Evolutionary conservation across 2,888 invertebrate species (phyloP).

Genomic region (Rotaria socialis): DNA sequence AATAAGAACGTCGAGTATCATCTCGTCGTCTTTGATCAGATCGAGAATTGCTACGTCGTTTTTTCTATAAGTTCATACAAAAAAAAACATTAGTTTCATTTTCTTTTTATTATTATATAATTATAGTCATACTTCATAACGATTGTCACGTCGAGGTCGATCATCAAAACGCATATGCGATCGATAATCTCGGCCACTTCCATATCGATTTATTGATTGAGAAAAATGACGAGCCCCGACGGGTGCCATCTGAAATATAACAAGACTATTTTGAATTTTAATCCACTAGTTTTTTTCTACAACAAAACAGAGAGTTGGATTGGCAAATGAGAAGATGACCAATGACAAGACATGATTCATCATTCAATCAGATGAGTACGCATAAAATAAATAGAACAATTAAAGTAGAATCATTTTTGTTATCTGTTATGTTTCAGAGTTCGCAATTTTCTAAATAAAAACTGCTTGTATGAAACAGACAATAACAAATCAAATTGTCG

Average conservation of each 20-base stretch:
- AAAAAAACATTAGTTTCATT: not conserved
- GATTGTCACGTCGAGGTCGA: not conserved
- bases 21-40: not conserved
- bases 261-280: too few species aligned
- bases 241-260: not conserved
- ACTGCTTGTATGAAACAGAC: too few species aligned
- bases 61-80: not conserved
- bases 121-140: not conserved
- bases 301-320: too few species aligned
- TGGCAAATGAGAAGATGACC: too few species aligned
- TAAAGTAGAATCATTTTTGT: too few species aligned
- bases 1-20: not conserved
- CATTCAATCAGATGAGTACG: too few species aligned
- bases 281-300: too few species aligned
- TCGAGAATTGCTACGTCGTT: not conserved
- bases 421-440: too few species aligned
- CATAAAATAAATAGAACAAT: too few species aligned
- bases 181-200: not conserved
- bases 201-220: not conserved
- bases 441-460: too few species aligned
- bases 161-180: not conserved
- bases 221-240: not conserved
- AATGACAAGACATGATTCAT: too few species aligned
- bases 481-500: too few species aligned
- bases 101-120: not conserved